These are phyloP conservation scores for Pomacea canaliculata DNA, from an alignment of 2,888 invertebrate genomes.

Conservation along the genomic window DNA sequence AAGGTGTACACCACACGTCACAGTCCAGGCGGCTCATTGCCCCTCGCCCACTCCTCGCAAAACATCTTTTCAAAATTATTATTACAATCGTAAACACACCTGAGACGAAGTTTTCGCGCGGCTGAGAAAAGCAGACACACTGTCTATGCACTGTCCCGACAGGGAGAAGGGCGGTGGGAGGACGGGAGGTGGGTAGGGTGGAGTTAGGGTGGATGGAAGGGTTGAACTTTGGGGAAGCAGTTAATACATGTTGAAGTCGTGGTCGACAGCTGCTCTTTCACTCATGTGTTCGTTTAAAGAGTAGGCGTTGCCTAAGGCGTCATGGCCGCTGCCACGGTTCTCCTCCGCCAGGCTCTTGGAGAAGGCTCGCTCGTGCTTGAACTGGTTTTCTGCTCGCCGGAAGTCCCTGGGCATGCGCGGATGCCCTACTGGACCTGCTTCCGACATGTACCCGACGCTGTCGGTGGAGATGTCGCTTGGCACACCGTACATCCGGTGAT, in stretches of 20 bases:
- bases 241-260: conserved; percentile 32
- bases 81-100: too few species aligned
- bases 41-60: too few species aligned
- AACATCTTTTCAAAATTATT: too few species aligned
- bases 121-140: too few species aligned
- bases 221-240: too few species aligned
- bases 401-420: conserved; percentile 50
- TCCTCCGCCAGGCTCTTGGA: conserved; percentile 50
- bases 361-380: conserved; percentile 52
- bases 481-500: conserved; percentile 29
- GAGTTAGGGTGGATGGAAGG: too few species aligned
- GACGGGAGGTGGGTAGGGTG: too few species aligned
- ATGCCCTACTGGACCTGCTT: conserved; percentile 37
- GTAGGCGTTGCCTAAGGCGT: conserved; percentile 47
- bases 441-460: conserved; percentile 53
- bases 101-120: too few species aligned
- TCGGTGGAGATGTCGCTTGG: conserved; percentile 45
- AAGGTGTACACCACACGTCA: too few species aligned
- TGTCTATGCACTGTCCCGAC: too few species aligned
- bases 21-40: too few species aligned
- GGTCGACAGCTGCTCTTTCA: conserved; percentile 11
- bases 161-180: too few species aligned
- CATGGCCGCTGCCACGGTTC: conserved; percentile 35
- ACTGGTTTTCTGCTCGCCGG: conserved; percentile 53
- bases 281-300: conserved; percentile 47